Percentiles rank a stretch among this genome's conserved stretches.
phyloP scores from a whole-genome alignment of 1,140 invertebrate species.

The Thaumetopoea pityocampa region DNA sequence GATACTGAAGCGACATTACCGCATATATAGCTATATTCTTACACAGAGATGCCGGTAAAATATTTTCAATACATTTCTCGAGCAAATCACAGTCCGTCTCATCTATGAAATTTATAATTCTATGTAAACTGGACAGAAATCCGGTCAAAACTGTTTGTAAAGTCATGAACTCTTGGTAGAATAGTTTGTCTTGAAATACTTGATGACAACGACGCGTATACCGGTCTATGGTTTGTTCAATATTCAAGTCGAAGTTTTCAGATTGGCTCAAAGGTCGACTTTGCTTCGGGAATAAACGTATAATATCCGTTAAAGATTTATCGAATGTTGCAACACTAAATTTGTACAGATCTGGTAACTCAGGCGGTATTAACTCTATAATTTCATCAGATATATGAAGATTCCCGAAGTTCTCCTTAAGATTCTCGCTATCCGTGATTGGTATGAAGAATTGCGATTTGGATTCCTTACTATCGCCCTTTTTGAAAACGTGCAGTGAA shows the following conservation, averaged over 20 bases:
- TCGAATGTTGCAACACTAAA: slow-evolving; percentile 45
- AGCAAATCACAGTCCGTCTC: slow-evolving; percentile 58
- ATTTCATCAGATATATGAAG: slow-evolving; percentile 57
- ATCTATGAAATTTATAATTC: slow-evolving; percentile 44
- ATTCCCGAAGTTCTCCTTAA: slow-evolving; percentile 57
- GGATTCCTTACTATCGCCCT: slow-evolving; percentile 58
- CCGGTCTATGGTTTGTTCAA: slow-evolving; percentile 67
- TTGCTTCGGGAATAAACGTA: slow-evolving; percentile 66
- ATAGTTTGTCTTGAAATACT: slow-evolving; percentile 70
- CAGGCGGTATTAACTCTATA: slow-evolving; percentile 50
- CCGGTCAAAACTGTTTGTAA: slow-evolving; percentile 58
- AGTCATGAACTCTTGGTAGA: slow-evolving; percentile 63
- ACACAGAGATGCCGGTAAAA: slow-evolving; percentile 48
- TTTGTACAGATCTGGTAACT: slow-evolving; percentile 56
- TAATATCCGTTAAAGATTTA: slow-evolving; percentile 56
- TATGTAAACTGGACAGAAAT: slow-evolving; percentile 46
- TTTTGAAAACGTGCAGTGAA: slow-evolving; percentile 63
- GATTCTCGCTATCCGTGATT: slow-evolving; percentile 48
- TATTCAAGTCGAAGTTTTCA: slow-evolving; percentile 59
- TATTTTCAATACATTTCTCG: slow-evolving; percentile 59
- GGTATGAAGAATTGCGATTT: slow-evolving; percentile 72
- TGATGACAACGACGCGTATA: slow-evolving; percentile 70
- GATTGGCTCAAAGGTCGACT: slow-evolving; percentile 70
- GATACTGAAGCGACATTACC: slow-evolving; percentile 70
- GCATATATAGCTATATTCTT: slow-evolving; percentile 62